Evolutionary conservation across 37 sponge, comb jelly and placozoan genomes (phyloP).

Genomic region (Axinella damicornis): DNA sequence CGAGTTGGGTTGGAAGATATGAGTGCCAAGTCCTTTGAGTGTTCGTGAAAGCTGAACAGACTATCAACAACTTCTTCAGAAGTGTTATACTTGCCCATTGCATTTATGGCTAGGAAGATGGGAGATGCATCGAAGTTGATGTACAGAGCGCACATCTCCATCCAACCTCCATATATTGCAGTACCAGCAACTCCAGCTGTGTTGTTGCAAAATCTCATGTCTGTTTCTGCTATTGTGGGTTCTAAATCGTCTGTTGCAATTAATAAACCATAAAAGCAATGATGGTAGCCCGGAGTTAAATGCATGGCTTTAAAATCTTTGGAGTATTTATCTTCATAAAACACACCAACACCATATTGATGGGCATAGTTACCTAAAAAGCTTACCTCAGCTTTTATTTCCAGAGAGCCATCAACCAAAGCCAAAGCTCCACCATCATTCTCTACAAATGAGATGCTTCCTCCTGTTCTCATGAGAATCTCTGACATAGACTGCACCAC

Average conservation of each 20-base stretch:
- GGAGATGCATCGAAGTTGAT: too few species aligned
- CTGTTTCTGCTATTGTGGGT: neutral
- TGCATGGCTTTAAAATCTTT: too few species aligned
- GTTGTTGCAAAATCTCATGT: neutral
- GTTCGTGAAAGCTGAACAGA: neutral
- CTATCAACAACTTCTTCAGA: too few species aligned
- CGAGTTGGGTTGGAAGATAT: neutral
- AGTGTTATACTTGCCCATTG: too few species aligned
- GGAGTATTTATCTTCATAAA: too few species aligned
- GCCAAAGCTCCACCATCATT: slow-evolving; percentile 1
- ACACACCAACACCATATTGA: too few species aligned
- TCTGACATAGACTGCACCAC: too few species aligned
- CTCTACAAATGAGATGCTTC: neutral
- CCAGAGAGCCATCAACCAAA: neutral
- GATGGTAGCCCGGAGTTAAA: too few species aligned
- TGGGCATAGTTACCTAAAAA: neutral
- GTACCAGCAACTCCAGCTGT: neutral
- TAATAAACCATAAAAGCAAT: too few species aligned
- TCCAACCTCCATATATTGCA: neutral
- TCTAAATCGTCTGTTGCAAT: too few species aligned
- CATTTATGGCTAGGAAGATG: too few species aligned
- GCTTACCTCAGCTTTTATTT: neutral
- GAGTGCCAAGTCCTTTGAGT: neutral
- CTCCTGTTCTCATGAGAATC: too few species aligned
- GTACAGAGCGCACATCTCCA: neutral